Evolutionary conservation across 2,888 invertebrate species (phyloP), one percentile per base, ranked within the genome.

Genomic region (Junonia oenone): DNA sequence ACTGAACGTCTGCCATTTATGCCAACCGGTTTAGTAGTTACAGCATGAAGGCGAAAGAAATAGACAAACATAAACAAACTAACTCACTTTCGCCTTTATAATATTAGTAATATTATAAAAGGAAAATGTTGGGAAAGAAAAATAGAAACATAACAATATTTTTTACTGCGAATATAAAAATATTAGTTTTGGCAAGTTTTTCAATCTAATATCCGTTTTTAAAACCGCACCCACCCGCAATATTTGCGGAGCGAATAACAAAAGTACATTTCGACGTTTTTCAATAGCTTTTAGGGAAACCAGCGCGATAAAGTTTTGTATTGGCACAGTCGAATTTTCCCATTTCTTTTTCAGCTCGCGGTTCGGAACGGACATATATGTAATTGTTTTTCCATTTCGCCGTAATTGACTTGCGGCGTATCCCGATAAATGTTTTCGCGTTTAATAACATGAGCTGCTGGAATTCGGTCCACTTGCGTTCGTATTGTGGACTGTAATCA

Each of bases 391-490:
- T 81, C 75, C 81, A 78, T 83, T 81, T 75, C 69, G 56, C 66
- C 67, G 72, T 84, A 86, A 88, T 87, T 84, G 83, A 86, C 82
- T 83, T 83, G 87, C 72, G 86, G 86, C 68, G 72, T 69, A 59
- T 62, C 66, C 69, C 74, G 73, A 76, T 79, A 78, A 83, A 82
- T 73, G 78, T 75, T 81, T 82, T 82, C 40, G 19, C n/a, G 43
- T n/a, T 43, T 43, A 43, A 43, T 43, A 43, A 26, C 43, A 13
- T 26, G 43, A 3, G 13, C 8, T 22, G 22, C 13, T 11, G n/a
- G 13, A 43, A 8, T 26, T 26, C 6, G 43, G n/a, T 26, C 13
- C 6, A 6, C 9, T 11, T 11, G n/a, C 17, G 29, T 29, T 29
- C 29, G 29, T 29, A 8, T 11, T 33, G 3, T 5, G 22, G 22